Evolutionary conservation across 2,888 invertebrate genomes (phyloP), one percentile per base, ranked within the genome.

Genomic region (Agrochola circellaris): DNA sequence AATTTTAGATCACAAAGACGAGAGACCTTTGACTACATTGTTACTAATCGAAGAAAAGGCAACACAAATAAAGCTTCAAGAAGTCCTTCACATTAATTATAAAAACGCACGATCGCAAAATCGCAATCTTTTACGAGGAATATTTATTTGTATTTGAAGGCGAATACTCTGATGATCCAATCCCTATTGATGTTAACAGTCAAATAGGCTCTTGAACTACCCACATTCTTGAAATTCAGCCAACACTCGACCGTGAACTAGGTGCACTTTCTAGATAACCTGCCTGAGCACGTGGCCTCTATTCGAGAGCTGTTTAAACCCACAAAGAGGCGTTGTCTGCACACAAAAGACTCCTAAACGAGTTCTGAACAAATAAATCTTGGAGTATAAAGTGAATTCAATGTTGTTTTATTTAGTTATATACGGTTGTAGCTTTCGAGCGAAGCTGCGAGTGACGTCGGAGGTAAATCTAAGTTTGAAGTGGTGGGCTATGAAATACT

Each of bases 261-360:
- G 54, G 58, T 56, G 23, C 26, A 75, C 83, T 87, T 79, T 85
- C 79, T 73, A 75, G 76, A 60, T 73, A 69, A 85, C 80, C 69
- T 72, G 74, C 23, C 60, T 70, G 26, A 74, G 42, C 60, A 75
- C 64, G 54, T 42, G 69, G 54, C 73, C 69, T 64, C 77, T 67
- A 85, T 85, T 77, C 45, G 77, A 77, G 64, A 79, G n/a, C 54
- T n/a, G 51, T 73, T 76, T 69, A 76, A n/a, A 51, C 17, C 34
- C 56, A 83, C 84, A 87, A 84, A 62, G 87, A 70, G 42, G 72
- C 75, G 20, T 13, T 71, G 66, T 72, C 69, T 42, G 75, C 84
- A 73, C 87, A 87, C 84, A 85, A 87, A 86, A 84, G 77, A 60
- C 75, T 51, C 13, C 23, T n/a, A 80, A 85, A 85, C 87, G 54